These are phyloP conservation scores for Eupithecia dodoneata DNA, from an alignment of 2,888 invertebrate species.

Conservation along the genomic window DNA sequence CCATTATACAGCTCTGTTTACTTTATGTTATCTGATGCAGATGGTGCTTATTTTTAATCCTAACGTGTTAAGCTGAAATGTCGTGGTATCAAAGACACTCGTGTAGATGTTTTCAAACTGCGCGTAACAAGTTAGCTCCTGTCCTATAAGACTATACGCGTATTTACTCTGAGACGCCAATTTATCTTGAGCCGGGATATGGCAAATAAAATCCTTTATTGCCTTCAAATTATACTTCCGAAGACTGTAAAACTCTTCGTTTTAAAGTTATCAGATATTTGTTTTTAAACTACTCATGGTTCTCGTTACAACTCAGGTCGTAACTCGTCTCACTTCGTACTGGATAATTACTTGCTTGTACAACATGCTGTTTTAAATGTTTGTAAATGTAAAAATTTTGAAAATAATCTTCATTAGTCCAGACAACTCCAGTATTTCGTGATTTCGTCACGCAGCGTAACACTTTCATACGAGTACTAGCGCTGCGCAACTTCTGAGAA, in stretches of 20 bases:
- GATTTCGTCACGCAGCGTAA: background rate
- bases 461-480: background rate
- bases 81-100: background rate
- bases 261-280: slow-evolving; percentile 7
- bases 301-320: background rate
- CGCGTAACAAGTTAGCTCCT: background rate
- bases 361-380: background rate
- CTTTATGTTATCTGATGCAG: background rate
- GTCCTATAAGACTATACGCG: slow-evolving; percentile 17
- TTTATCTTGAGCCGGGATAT: slow-evolving; percentile 31
- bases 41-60: background rate
- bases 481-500: background rate
- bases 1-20: background rate
- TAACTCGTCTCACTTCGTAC: too few species aligned
- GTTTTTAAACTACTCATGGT: background rate
- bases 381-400: too few species aligned
- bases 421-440: background rate
- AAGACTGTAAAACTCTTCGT: slow-evolving; percentile 21
- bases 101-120: background rate
- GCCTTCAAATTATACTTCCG: slow-evolving; percentile 29
- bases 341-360: background rate
- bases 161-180: slow-evolving; percentile 34
- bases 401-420: background rate
- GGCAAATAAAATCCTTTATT: slow-evolving; percentile 37
- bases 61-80: background rate